Evolutionary conservation across 2,888 invertebrate genomes (phyloP).

Genomic region (Phlogophora meticulosa): DNA sequence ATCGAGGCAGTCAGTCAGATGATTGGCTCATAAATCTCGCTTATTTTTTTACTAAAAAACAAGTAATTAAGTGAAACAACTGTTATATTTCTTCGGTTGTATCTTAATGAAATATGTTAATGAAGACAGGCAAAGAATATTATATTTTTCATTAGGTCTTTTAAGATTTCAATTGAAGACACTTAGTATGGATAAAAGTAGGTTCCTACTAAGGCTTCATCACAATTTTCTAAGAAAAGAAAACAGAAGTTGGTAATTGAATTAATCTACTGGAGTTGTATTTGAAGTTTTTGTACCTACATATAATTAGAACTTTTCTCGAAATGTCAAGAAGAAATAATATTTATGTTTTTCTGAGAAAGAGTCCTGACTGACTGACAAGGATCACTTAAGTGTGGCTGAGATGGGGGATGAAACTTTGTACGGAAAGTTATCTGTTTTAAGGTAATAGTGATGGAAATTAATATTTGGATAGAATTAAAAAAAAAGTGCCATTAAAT

Average conservation of each 20-base stretch:
- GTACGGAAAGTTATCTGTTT: too few species aligned
- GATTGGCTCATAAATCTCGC: not conserved
- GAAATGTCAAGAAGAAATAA: not conserved
- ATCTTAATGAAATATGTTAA: constrained; percentile 31
- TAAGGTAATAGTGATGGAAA: too few species aligned
- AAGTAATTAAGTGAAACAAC: constrained; percentile 3
- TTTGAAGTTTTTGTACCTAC: not conserved
- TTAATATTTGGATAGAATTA: too few species aligned
- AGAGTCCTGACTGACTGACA: not conserved
- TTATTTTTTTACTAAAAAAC: not conserved
- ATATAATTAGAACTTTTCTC: not conserved
- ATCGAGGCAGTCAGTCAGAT: not conserved
- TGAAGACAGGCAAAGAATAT: constrained; percentile 21
- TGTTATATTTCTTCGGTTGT: constrained; percentile 1
- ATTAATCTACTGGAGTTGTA: not conserved
- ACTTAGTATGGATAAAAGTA: constrained; percentile 1
- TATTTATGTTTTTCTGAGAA: not conserved
- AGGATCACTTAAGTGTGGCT: too few species aligned
- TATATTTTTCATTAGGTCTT: constrained; percentile 11
- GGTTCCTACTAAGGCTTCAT: not conserved
- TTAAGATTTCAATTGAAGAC: constrained; percentile 22
- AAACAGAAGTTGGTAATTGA: not conserved
- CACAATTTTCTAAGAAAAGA: constrained; percentile 1
- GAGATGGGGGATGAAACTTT: too few species aligned
- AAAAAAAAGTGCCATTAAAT: too few species aligned